Evolutionary conservation across 1,140 invertebrate genomes (phyloP).

Genomic region (Lineus longissimus): DNA sequence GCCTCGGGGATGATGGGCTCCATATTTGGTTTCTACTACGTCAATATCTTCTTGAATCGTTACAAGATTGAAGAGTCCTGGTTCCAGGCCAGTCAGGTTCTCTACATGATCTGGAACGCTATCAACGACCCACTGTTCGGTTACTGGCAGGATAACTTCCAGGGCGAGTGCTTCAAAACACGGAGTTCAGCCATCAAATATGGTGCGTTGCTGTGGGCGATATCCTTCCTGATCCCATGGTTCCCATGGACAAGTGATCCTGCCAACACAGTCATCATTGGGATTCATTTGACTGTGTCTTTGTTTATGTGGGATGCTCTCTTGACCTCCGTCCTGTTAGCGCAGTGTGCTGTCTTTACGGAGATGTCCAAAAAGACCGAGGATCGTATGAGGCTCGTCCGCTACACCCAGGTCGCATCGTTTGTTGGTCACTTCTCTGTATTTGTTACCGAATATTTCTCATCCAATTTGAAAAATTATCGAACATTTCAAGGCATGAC

Average conservation of each 20-base stretch:
- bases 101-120: conserved; percentile 56
- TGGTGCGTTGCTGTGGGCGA: conserved; percentile 47
- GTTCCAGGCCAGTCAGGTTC: conserved; percentile 53
- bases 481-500: conserved; percentile 38
- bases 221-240: conserved; percentile 54
- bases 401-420: conserved; percentile 41
- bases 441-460: conserved; percentile 30
- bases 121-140: conserved; percentile 57
- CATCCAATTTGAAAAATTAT: conserved; percentile 41
- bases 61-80: conserved; percentile 53
- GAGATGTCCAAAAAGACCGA: conserved; percentile 45
- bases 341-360: conserved; percentile 50
- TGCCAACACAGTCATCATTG: conserved; percentile 28
- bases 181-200: conserved; percentile 48
- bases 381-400: conserved; percentile 43
- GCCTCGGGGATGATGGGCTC: conserved; percentile 30
- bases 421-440: conserved; percentile 34
- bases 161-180: conserved; percentile 40
- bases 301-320: conserved; percentile 55
- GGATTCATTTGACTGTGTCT: conserved; percentile 51
- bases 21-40: conserved; percentile 43
- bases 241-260: conserved; percentile 43
- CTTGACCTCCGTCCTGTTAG: conserved; percentile 52
- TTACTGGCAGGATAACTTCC: conserved; percentile 47
- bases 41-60: conserved; percentile 53